Percentiles rank a stretch among this genome's conserved stretches.
phyloP scores from a whole-genome alignment of 2,113 vertebrate genomes.

The Pachycephala philippinensis region DNA sequence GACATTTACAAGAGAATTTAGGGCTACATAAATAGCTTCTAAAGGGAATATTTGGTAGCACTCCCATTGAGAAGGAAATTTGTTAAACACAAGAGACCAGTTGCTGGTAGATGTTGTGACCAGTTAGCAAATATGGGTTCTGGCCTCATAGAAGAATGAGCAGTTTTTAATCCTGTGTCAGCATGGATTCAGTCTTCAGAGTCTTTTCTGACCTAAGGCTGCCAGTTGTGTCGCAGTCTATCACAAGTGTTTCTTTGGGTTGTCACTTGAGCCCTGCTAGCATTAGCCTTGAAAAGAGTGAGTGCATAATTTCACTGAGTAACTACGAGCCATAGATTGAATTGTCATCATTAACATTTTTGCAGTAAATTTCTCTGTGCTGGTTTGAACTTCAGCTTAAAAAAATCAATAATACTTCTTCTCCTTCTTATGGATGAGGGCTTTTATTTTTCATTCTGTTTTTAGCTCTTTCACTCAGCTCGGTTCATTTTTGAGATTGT shows the following conservation, averaged over 20 bases:
- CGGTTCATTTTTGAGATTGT: background rate
- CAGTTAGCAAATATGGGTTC: background rate
- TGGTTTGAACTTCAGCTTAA: conserved; percentile 23
- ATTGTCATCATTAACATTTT: conserved; percentile 17
- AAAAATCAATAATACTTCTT: background rate
- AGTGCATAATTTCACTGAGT: background rate
- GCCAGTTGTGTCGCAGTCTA: background rate
- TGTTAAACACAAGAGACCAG: background rate
- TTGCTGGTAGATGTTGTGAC: background rate
- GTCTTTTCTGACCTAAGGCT: background rate
- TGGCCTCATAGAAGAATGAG: background rate
- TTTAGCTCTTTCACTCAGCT: background rate
- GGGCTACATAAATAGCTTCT: background rate
- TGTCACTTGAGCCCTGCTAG: background rate
- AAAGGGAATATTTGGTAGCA: background rate
- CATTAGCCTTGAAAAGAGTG: background rate
- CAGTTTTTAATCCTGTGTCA: background rate
- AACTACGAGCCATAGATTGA: background rate
- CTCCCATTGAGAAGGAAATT: background rate
- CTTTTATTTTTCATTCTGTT: background rate
- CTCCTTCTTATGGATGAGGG: background rate
- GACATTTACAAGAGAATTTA: background rate
- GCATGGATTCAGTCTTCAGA: background rate
- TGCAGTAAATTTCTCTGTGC: background rate
- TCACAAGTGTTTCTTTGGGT: background rate